Evolutionary conservation across 2,888 invertebrate species (phyloP).

Genomic region (Priapulus caudatus): DNA sequence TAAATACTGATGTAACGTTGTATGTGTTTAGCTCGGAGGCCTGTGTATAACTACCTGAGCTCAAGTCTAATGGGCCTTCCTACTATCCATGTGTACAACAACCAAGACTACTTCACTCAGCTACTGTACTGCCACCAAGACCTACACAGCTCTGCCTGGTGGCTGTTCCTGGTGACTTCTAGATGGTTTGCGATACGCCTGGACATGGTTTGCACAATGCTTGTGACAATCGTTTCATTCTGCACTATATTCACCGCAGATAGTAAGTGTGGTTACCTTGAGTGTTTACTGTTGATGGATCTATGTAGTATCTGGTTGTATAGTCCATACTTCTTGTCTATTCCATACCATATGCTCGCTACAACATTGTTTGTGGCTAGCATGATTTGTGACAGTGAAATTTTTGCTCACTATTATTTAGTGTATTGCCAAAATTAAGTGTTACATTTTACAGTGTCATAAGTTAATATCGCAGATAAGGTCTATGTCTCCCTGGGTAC

Average conservation of each 20-base stretch:
- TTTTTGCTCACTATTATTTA: too few species aligned
- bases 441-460: too few species aligned
- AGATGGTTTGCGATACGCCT: conserved; percentile 88
- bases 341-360: background rate
- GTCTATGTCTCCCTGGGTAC: too few species aligned
- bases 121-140: conserved; percentile 46
- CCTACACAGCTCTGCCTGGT: conserved; percentile 80
- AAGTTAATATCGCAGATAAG: too few species aligned
- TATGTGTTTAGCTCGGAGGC: conserved; percentile 73
- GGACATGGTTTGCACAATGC: conserved; percentile 73
- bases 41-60: conserved; percentile 85
- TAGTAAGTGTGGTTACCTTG: conserved; percentile 27
- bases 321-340: background rate
- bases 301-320: background rate
- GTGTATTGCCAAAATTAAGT: too few species aligned
- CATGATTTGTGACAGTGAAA: too few species aligned
- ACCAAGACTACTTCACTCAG: conserved; percentile 57
- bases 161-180: conserved; percentile 71
- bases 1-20: too few species aligned
- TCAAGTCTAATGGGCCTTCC: conserved; percentile 77
- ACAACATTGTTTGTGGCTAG: background rate
- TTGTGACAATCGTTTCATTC: conserved; percentile 70
- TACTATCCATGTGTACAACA: conserved; percentile 77
- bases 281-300: conserved; percentile 8
- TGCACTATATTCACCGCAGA: conserved; percentile 61